Evolutionary conservation across 2,888 invertebrate species (phyloP), one percentile per base, ranked within the genome.

Genomic region (Spicauda simplicius): DNA sequence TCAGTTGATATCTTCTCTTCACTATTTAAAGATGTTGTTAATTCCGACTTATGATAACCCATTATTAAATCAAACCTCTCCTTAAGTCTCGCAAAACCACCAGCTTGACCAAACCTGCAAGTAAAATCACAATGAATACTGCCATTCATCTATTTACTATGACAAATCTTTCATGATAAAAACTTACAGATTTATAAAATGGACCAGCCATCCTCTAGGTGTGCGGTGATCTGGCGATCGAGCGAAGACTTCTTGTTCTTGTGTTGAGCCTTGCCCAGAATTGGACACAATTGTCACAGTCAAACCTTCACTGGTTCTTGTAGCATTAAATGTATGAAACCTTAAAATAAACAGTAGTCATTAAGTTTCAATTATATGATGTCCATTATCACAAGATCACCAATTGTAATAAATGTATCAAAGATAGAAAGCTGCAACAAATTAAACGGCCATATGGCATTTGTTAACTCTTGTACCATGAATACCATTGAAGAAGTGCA

Each of bases 171-270:
- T 1, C 14, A 7, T 18, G 12, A 14, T 12, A 19, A 30, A 16
- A 45, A 48, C 86, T 82, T 87, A 95, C 94, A 95, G 95, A 94
- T 99, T 99, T 71, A 99, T 97, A 73, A 99, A 95, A 94, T 99
- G 98, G 70, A 99, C 98, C 73, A 99, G 95, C 99, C 99, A 99
- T 69, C 99, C 99, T 74, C 97, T 95, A 14, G 98, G 97, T 77
- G 96, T 96, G 80, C 98, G 95, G 64, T 96, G 95, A 89, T 99
- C 98, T 69, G 88, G 89, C 65, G 97, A 96, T 77, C 95, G 94
- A 41, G 98, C 97, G 80, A 94, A 96, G 70, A 95, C 86, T 78
- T 93, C 92, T 54, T 77, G 71, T 70, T 92, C 92, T 72, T 88
- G 89, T 2, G 82, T 78, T 5, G 90, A 87, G 25, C 93, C 90